Evolutionary conservation across 2,113 vertebrate species (phyloP).

Genomic region (Clarias magur): DNA sequence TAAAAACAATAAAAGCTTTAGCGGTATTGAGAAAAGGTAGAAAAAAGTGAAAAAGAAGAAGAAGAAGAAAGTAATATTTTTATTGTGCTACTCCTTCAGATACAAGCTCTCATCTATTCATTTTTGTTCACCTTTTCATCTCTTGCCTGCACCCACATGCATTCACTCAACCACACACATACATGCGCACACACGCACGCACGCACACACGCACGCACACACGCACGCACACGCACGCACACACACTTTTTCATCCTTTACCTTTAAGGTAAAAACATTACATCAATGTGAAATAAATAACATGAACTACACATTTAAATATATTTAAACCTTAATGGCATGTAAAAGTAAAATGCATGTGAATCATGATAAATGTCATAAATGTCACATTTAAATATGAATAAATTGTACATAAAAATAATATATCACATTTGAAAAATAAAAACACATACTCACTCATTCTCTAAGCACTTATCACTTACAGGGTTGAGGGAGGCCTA

Average conservation of each 20-base stretch:
- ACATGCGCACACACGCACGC: not conserved
- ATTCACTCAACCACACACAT: not conserved
- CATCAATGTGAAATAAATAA: not conserved
- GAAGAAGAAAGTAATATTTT: not conserved
- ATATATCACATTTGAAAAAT: not conserved
- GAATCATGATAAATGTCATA: not conserved
- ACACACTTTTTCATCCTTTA: not conserved
- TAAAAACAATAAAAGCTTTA: not conserved
- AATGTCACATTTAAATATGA: not conserved
- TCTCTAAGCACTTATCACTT: too few relatives aligned
- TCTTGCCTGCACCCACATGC: not conserved
- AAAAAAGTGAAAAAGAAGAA: not conserved
- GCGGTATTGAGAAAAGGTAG: not conserved
- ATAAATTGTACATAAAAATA: not conserved
- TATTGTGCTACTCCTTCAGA: constrained; percentile 17
- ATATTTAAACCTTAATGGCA: not conserved
- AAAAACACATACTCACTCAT: not conserved
- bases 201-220: not conserved
- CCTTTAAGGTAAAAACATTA: not conserved
- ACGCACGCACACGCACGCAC: not conserved
- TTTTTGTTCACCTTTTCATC: not conserved
- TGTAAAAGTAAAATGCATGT: not conserved
- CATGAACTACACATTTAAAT: not conserved
- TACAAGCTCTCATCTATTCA: not conserved
- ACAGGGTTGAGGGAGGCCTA: too few relatives aligned